Evolutionary conservation across 2,113 vertebrate genomes (phyloP).

Genomic region (Perca schrenkii): DNA sequence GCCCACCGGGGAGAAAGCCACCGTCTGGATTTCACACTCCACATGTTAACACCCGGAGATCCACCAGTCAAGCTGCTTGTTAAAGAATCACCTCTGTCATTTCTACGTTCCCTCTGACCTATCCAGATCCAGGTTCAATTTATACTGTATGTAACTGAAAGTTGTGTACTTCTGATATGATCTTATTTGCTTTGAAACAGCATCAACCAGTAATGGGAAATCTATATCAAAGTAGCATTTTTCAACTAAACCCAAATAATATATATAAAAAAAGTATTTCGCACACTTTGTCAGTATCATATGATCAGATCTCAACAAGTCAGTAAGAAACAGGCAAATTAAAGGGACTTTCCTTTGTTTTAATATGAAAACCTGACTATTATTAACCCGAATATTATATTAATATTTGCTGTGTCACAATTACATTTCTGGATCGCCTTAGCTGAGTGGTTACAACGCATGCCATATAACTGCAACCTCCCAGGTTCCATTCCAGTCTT

Average conservation of each 20-base stretch:
- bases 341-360: not conserved
- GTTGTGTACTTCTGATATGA: not conserved
- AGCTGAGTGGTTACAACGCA: too few species aligned
- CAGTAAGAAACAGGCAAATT: not conserved
- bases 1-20: conserved; percentile 60
- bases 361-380: not conserved
- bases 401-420: not conserved
- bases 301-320: not conserved
- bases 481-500: too few species aligned
- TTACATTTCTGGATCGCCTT: not conserved
- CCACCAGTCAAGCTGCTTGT: conserved; percentile 66
- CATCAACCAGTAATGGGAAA: not conserved
- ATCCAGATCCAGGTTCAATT: conserved; percentile 18
- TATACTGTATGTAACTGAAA: conserved; percentile 13
- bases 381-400: too few species aligned
- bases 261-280: not conserved
- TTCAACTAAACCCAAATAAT: not conserved
- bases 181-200: conserved; percentile 10
- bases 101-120: conserved; percentile 18
- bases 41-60: conserved; percentile 61
- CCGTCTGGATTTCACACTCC: conserved; percentile 75
- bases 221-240: not conserved
- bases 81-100: conserved; percentile 40
- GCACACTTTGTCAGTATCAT: not conserved
- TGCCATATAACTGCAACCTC: too few species aligned